Evolutionary conservation across 2,113 vertebrate genomes (phyloP), one percentile per base, ranked within the genome.

Genomic region (Halcyon malimbica): DNA sequence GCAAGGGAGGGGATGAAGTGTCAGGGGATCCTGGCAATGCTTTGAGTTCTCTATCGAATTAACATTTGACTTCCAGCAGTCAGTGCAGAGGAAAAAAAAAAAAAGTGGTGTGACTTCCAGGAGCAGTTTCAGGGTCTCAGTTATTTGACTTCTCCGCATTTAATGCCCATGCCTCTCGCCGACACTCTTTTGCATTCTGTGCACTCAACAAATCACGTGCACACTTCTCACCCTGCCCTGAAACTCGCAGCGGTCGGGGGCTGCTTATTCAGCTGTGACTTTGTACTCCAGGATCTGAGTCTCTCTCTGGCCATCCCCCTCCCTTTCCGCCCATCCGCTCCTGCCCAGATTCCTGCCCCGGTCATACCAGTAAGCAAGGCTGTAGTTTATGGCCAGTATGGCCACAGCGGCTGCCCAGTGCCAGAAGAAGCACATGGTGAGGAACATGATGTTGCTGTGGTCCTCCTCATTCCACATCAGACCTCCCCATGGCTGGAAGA

Each of bases 361-460:
- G 57, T 97, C 97, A 18, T 98, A 99, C 99, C 98, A 97, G 96
- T 97, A 98, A 54, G 98, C 83, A 0, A 98, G 78, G 12, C 70
- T 70, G 79, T 98, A 98, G 82, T 97, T 98, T 33, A 95, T 7
- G 7, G 88, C 74, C 48, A 98, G 91, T 35, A 99, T 63, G 46
- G 98, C 80, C 71, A 99, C 37, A 7, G 99, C 98, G 0, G 96
- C 96, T 11, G 98, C 95, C 53, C 98, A 98, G 96, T 99, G 99
- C 99, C 99, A 99, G 97, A 99, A 99, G 98, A 99, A 99, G 93
- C 99, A 99, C 99, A 99, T 99, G 5, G 99, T 99, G 96, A 99
- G 93, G 54, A 99, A 99, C 99, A 99, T 99, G 95, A 99, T 56
- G 96, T 99, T 99, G 51, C 5, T 63, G 5, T 99, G 98, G 26